phyloP scores from a whole-genome alignment of 2,113 vertebrate species.

The Nycticryphes semicollaris region DNA sequence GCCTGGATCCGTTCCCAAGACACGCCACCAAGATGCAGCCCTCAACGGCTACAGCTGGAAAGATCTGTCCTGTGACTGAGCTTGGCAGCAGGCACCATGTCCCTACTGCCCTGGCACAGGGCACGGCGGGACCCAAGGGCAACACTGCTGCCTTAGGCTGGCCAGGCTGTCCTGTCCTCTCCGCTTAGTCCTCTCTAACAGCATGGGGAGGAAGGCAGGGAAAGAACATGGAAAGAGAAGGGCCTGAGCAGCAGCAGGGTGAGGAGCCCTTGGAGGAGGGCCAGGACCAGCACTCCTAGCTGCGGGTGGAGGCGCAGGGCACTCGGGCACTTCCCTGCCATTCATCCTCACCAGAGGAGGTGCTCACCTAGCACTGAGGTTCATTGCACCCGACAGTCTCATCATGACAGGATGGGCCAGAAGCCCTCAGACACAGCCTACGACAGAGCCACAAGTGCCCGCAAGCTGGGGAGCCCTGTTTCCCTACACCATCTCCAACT shows the following conservation, averaged over 20 bases:
- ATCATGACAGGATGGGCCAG: not conserved
- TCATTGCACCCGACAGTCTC: not conserved
- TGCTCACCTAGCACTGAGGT: fast-evolving
- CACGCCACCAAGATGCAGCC: not conserved
- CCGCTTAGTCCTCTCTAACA: not conserved
- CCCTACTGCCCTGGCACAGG: fast-evolving
- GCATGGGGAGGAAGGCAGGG: not conserved
- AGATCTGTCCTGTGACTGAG: fast-evolving
- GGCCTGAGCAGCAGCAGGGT: not conserved
- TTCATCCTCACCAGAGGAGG: not conserved
- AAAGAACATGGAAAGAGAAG: not conserved
- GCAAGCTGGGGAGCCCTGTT: fast-evolving
- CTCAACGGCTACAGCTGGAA: not conserved
- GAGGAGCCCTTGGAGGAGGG: not conserved
- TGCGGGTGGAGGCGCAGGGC: not conserved
- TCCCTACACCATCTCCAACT: fast-evolving
- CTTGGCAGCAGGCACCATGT: fast-evolving
- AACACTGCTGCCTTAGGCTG: not conserved
- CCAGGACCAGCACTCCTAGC: not conserved
- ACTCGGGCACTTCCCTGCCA: not conserved
- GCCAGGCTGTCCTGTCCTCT: not conserved
- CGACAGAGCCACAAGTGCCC: not conserved
- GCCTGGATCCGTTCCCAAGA: not conserved
- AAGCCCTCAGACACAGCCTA: not conserved
- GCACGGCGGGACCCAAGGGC: not conserved